Evolutionary conservation across 2,797 vertebrate species (phyloP).

Genomic region (Adelosebastes latens): DNA sequence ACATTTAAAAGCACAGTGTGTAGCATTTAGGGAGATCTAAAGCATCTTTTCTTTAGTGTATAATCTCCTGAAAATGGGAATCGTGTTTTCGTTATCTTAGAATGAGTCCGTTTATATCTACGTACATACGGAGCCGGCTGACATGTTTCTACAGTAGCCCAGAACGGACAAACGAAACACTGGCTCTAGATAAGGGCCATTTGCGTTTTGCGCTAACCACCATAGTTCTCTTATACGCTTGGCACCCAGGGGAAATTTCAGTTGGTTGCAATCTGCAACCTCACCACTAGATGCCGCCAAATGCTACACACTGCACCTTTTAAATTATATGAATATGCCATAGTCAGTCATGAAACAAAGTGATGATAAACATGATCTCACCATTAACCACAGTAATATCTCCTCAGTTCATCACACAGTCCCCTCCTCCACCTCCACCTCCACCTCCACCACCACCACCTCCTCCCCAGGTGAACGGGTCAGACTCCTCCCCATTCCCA

Average conservation of each 20-base stretch:
- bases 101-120: not conserved
- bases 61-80: not conserved
- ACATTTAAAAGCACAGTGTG: not conserved
- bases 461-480: slow-evolving; percentile 53
- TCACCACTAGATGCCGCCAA: not conserved
- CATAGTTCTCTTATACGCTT: not conserved
- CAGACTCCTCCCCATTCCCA: slow-evolving; percentile 70
- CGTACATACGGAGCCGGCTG: not conserved
- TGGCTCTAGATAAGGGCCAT: not conserved
- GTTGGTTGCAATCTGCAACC: not conserved
- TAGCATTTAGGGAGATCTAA: not conserved
- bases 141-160: not conserved
- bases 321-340: not conserved
- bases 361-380: not conserved
- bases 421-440: slow-evolving; percentile 55
- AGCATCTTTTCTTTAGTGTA: not conserved
- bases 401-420: slow-evolving; percentile 85
- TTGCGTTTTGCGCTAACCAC: not conserved
- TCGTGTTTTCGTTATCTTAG: not conserved
- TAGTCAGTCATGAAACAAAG: not conserved
- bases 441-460: slow-evolving; percentile 59
- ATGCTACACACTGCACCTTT: not conserved
- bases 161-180: not conserved
- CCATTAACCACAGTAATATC: slow-evolving; percentile 14
- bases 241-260: not conserved